A percentile compares a stretch with the other conserved stretches of the same genome.
Evolutionary conservation across 2,888 invertebrate species (phyloP).

Genomic region (Raillietiella orientalis): DNA sequence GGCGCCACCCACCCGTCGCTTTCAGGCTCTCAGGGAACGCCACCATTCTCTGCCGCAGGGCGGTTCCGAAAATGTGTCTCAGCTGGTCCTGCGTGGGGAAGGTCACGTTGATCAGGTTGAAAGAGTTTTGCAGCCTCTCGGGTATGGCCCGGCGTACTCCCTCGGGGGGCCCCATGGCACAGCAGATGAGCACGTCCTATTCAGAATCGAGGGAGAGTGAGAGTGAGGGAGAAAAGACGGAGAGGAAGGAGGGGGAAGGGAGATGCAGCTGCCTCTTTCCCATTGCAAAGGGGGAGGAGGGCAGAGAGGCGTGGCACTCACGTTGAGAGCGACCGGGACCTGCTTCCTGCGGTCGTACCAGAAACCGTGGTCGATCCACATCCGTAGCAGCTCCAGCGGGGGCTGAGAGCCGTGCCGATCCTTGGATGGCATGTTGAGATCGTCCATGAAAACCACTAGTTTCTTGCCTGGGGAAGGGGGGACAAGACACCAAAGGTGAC

Average conservation of each 20-base stretch:
- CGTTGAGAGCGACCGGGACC: constrained; percentile 35
- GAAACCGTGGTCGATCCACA: constrained; percentile 64
- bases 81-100: constrained; percentile 49
- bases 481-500: too few relatives aligned
- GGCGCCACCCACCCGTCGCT: constrained; percentile 22
- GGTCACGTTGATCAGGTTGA: constrained; percentile 40
- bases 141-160: constrained; percentile 53
- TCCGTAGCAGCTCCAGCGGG: constrained; percentile 44
- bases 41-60: constrained; percentile 40
- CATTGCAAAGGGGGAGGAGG: not conserved
- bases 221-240: not conserved
- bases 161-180: constrained; percentile 51
- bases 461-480: constrained; percentile 24
- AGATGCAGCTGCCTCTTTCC: not conserved
- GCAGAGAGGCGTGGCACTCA: too few relatives aligned
- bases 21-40: constrained; percentile 50
- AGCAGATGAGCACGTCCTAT: constrained; percentile 41
- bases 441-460: constrained; percentile 61
- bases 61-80: constrained; percentile 43
- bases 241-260: too few relatives aligned
- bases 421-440: constrained; percentile 70
- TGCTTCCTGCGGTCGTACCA: constrained; percentile 60
- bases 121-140: constrained; percentile 37
- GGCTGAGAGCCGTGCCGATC: constrained; percentile 67
- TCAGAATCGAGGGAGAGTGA: constrained; percentile 5